A percentile compares a stretch with the other conserved stretches of the same genome.
phyloP scores from a whole-genome alignment of 2,797 vertebrate species.

The Bucorvus abyssinicus region DNA sequence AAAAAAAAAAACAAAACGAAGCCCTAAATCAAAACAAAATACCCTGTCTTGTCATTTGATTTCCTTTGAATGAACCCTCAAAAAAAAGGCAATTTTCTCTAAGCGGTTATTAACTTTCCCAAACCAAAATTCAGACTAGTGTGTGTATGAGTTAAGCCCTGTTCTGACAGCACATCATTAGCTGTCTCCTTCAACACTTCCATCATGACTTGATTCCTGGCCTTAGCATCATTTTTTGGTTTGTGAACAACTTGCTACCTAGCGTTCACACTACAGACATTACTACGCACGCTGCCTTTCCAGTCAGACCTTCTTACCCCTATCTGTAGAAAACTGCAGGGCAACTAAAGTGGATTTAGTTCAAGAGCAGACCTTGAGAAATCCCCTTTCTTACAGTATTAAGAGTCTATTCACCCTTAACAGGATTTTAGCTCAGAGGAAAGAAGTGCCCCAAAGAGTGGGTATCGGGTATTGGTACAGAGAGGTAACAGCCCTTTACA shows the following conservation, averaged over 20 bases:
- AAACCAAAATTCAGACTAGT: background rate
- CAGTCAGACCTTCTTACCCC: background rate
- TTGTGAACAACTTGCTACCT: background rate
- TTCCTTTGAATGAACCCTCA: background rate
- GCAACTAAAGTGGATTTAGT: background rate
- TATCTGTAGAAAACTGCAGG: background rate
- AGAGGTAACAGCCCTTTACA: background rate
- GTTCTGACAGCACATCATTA: background rate
- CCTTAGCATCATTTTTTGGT: background rate
- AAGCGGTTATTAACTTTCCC: background rate
- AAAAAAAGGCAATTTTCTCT: background rate
- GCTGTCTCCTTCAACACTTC: background rate
- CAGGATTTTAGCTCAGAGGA: background rate
- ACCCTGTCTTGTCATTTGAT: background rate
- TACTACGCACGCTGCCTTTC: accelerated
- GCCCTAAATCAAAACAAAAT: background rate
- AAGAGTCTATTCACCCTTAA: background rate
- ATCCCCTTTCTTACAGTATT: background rate
- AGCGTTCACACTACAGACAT: background rate
- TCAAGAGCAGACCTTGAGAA: background rate
- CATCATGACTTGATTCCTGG: background rate
- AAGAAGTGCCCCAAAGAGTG: background rate
- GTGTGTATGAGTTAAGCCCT: background rate
- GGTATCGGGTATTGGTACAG: background rate
- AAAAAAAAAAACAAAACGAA: background rate